Evolutionary conservation across 1,140 invertebrate genomes (phyloP).

Genomic region (Drosophila sechellia): DNA sequence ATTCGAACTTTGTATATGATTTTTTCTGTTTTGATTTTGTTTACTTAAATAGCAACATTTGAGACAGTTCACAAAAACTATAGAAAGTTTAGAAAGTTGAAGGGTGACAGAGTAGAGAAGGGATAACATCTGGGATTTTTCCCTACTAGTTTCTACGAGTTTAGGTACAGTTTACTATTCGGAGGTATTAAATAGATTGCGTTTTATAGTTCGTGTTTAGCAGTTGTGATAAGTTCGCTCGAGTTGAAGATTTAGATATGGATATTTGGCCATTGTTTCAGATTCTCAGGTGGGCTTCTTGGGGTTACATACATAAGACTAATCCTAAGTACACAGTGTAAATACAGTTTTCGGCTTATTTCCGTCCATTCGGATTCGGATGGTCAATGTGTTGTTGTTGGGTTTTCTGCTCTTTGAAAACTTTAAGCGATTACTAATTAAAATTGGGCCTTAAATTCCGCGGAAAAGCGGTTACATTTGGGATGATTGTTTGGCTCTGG

Average conservation of each 20-base stretch:
- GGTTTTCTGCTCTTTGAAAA: background rate
- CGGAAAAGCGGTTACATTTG: constrained; percentile 58
- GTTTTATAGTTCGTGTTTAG: constrained; percentile 28
- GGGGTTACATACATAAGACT: constrained; percentile 50
- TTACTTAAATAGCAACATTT: constrained; percentile 39
- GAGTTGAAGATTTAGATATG: constrained; percentile 64
- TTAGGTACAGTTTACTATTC: constrained; percentile 75
- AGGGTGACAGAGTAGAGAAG: constrained; percentile 21
- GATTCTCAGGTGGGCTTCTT: constrained; percentile 63
- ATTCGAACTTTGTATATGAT: constrained; percentile 54
- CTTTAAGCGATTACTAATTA: constrained; percentile 51
- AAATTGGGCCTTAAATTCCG: constrained; percentile 57
- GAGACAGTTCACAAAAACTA: constrained; percentile 15
- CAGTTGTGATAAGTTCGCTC: constrained; percentile 34
- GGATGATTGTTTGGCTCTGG: constrained; percentile 61
- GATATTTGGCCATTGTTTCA: constrained; percentile 50
- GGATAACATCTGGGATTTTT: constrained; percentile 35
- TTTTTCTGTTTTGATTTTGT: background rate
- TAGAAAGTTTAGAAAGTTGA: constrained; percentile 37
- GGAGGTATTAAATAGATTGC: constrained; percentile 79
- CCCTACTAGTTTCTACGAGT: constrained; percentile 41
- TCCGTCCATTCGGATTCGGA: constrained; percentile 13
- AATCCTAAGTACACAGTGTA: constrained; percentile 33
- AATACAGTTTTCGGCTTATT: constrained; percentile 8
- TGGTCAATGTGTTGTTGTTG: constrained; percentile 8